Base-by-base conservation (phyloP, 2,888 invertebrate genomes). In the Andrena trimmerana region DNA sequence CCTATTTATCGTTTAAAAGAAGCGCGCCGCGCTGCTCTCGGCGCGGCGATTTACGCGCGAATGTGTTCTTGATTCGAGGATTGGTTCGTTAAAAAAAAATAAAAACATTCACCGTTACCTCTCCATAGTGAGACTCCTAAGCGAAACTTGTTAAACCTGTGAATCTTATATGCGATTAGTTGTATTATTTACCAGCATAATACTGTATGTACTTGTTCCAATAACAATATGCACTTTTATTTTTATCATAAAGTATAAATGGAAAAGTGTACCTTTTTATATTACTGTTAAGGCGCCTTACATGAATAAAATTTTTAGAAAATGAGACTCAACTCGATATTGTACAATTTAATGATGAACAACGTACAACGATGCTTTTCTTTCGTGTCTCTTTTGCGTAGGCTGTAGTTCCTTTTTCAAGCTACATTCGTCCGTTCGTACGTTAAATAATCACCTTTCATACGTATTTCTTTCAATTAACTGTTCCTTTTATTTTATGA, bases 211-310 rank as follows among this genome's bases (percentile, higher is more conserved):
- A 90, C 87, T 91, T 90, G 88, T 90, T 90, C 86, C 86, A 87
- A 90, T 89, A 87, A 87, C 83, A 80, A 87, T 87, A 87, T 86
- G 86, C 87, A 87, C 87, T 82, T 87, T 92, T 91, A 91, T 91
- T 92, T 90, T 88, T 90, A 91, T 91, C 90, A 89, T 89, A 90
- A 87, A 88, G 78, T 86, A 87, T 87, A 87, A 88, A 86, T 87
- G 87, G 81, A 87, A 86, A 91, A 90, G 88, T 91, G 90, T 91
- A 92, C 90, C 91, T 90, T 92, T 91, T 91, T 90, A 90, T 90
- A 90, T 92, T 90, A 90, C 81, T 90, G 88, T 92, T 90, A 91
- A 90, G 90, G 90, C 91, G 90, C 88, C 90, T 90, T 91, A 92
- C 87, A 88, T 90, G 86, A 92, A 91, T 90, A 89, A 88, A 90